Evolutionary conservation across 2,113 vertebrate species (phyloP).

Genomic region (Kryptolebias marmoratus): DNA sequence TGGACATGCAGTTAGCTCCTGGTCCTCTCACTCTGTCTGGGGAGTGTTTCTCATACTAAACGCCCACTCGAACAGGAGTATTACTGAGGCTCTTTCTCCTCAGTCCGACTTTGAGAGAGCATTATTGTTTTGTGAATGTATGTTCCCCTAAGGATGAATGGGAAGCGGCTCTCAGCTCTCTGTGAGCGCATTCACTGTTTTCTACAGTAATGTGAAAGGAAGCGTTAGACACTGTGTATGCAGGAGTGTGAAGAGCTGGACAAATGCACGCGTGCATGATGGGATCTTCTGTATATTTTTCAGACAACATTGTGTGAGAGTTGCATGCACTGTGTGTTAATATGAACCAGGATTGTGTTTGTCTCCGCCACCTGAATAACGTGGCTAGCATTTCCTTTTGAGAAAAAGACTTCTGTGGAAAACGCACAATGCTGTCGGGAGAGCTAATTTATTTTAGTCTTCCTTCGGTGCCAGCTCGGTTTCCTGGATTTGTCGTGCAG

Average conservation of each 20-base stretch:
- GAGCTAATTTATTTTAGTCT: not conserved
- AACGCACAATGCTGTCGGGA: not conserved
- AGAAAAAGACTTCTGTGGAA: conserved; percentile 10
- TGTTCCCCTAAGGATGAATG: conserved; percentile 54
- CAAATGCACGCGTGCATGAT: not conserved
- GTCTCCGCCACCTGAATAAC: not conserved
- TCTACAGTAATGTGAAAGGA: conserved; percentile 75
- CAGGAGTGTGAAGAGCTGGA: conserved; percentile 11
- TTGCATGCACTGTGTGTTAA: conserved; percentile 1
- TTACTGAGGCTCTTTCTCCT: conserved; percentile 45
- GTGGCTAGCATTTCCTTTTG: conserved; percentile 35
- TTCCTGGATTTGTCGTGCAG: not conserved
- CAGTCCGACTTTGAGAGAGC: conserved; percentile 31
- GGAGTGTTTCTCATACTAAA: conserved; percentile 58
- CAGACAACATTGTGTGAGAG: not conserved
- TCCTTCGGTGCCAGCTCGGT: not conserved
- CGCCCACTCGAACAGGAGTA: conserved; percentile 52
- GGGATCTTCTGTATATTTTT: conserved; percentile 29
- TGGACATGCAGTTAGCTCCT: conserved; percentile 37
- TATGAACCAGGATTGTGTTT: not conserved
- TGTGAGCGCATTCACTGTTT: conserved; percentile 51
- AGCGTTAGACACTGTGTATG: conserved; percentile 65
- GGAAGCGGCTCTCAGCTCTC: conserved; percentile 45
- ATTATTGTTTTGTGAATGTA: conserved; percentile 56
- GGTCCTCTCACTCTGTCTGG: conserved; percentile 39